phyloP scores from a whole-genome alignment of 2,888 invertebrate species.

The Cataglyphis livida region DNA sequence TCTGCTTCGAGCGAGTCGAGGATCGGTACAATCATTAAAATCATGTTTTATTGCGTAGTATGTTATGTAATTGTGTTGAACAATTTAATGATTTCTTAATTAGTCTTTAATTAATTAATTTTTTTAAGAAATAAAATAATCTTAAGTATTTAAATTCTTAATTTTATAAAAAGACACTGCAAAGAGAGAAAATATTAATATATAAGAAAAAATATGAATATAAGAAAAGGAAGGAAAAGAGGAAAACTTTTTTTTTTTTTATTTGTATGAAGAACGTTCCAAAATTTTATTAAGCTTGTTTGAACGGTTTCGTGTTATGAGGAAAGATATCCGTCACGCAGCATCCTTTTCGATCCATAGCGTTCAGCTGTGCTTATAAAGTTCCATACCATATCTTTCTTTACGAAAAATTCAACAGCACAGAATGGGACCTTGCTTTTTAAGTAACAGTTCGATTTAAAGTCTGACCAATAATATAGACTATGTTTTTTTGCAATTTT shows the following conservation, averaged over 20 bases:
- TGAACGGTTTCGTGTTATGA: conserved; percentile 17
- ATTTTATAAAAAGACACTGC: background rate
- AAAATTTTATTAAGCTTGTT: conserved; percentile 32
- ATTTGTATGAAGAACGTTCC: background rate
- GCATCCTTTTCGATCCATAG: conserved; percentile 58
- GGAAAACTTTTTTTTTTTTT: background rate
- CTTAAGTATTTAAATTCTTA: background rate
- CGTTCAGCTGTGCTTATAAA: conserved; percentile 67
- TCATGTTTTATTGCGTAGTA: background rate
- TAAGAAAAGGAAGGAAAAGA: background rate
- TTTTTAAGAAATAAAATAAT: background rate
- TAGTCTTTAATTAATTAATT: background rate
- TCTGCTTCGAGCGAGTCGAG: background rate
- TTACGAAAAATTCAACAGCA: background rate
- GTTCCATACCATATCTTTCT: background rate
- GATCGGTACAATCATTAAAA: background rate
- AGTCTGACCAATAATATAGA: background rate
- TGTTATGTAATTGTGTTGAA: background rate
- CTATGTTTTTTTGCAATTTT: background rate
- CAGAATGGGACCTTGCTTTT: background rate
- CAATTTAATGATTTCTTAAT: background rate
- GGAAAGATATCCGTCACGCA: conserved; percentile 59
- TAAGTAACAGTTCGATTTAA: background rate
- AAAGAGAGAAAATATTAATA: background rate
- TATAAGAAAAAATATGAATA: background rate